phyloP scores from a whole-genome alignment of 1,140 invertebrate species.

The Charaxes varanes region DNA sequence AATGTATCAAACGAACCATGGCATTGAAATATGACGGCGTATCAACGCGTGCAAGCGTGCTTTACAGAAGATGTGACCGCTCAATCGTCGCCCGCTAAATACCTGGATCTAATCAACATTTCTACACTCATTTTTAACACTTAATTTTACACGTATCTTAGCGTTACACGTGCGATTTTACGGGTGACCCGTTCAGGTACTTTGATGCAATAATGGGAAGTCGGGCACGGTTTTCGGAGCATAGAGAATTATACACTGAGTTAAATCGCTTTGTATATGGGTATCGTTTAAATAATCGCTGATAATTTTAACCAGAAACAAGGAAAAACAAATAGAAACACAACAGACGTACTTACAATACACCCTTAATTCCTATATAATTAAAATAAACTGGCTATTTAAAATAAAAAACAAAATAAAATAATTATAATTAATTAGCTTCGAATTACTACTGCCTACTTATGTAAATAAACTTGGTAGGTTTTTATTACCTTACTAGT shows the following conservation, averaged over 20 bases:
- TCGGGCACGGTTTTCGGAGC: conserved; percentile 6
- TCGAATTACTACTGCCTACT: too few relatives aligned
- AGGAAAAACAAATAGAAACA: too few relatives aligned
- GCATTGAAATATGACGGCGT: conserved; percentile 64
- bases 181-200: conserved; percentile 29
- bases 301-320: too few relatives aligned
- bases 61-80: conserved; percentile 61
- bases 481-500: too few relatives aligned
- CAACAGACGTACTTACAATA: too few relatives aligned
- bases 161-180: conserved; percentile 59
- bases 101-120: conserved; percentile 71
- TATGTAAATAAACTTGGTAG: too few relatives aligned
- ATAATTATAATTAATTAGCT: too few relatives aligned
- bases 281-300: too few relatives aligned
- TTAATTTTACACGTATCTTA: conserved; percentile 72
- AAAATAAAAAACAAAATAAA: too few relatives aligned
- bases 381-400: too few relatives aligned
- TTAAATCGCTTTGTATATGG: background rate
- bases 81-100: conserved; percentile 62
- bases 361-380: too few relatives aligned
- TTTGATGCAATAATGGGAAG: conserved; percentile 9
- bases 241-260: conserved; percentile 7
- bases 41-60: conserved; percentile 48
- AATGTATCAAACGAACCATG: conserved; percentile 66
- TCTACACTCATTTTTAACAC: conserved; percentile 72